Evolutionary conservation across 1,140 invertebrate species (phyloP), one percentile per base, ranked within the genome.

Genomic region (Procambarus virginalis): DNA sequence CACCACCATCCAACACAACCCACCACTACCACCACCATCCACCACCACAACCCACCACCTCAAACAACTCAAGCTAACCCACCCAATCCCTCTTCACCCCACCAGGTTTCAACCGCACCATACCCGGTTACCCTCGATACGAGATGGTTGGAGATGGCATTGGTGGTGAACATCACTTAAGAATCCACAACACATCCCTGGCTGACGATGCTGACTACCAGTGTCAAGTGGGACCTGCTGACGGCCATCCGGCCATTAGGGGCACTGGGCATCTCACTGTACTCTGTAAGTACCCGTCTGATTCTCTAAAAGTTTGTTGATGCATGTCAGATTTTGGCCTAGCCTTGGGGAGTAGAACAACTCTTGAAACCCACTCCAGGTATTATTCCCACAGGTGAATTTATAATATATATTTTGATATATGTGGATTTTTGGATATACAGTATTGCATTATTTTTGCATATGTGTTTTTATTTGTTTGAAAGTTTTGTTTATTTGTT

Each of bases 41-140:
- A 76, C 75, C 10, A 76, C 75, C 46, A 76, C 22, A 4, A 55
- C 51, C 34, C 4, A 55, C 51, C 51, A 55, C 51, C 51, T 12
- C 51, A 55, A 34, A 55, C 51, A 55, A 5, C 51, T 8, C 51
- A 55, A 55, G 9, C 9, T 48, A 70, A 34, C 17, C 77, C 49
- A 51, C 20, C 51, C 51, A 9, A 60, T 51, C 68, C 49, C 82
- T 51, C 60, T 49, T 14, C 3, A 4, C 34, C 9, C 55, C n/a
- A 14, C 68, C 45, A 97, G 98, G 98, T 0, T 96, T 97, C 1
- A 97, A 98, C 92, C 95, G 98, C 82, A 97, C 98, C 93, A 95
- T 99, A 79, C 96, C 96, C 86, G 97, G 97, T 46, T 99, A 97
- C 94, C 97, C 97, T 91, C 95, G 98, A 90, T 99, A 99, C 94